Percentiles rank a stretch among this genome's conserved stretches.
Evolutionary conservation across 2,888 invertebrate genomes (phyloP).

Genomic region (Ochropleura leucogaster): DNA sequence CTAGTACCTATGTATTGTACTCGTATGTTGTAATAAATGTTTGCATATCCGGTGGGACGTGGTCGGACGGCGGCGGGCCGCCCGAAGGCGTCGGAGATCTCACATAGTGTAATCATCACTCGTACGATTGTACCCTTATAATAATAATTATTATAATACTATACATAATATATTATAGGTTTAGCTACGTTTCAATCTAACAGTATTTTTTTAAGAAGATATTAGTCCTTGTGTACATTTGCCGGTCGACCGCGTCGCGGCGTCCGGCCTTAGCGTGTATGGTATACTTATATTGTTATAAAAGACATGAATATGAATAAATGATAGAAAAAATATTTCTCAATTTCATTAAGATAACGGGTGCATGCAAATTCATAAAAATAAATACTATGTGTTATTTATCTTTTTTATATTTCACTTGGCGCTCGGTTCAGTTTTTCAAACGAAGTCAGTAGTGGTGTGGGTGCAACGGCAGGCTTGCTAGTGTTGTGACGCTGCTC

Average conservation of each 20-base stretch:
- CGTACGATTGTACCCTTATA: conserved; percentile 88
- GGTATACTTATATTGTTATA: conserved; percentile 88
- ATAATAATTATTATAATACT: conserved; percentile 84
- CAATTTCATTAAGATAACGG: conserved; percentile 88
- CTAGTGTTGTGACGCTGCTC: conserved; percentile 63
- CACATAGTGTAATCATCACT: conserved; percentile 89
- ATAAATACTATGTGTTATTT: conserved; percentile 89
- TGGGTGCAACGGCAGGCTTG: conserved; percentile 69
- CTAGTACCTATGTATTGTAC: conserved; percentile 83
- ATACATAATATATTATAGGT: conserved; percentile 87
- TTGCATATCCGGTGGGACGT: conserved; percentile 89
- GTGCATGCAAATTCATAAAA: conserved; percentile 90
- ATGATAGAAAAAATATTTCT: conserved; percentile 89
- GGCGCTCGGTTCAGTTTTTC: conserved; percentile 87
- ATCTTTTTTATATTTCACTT: conserved; percentile 90
- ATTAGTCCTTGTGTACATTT: conserved; percentile 90
- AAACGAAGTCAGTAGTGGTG: conserved; percentile 78
- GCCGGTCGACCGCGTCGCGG: conserved; percentile 83
- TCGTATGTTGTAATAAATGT: conserved; percentile 83
- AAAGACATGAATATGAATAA: conserved; percentile 89
- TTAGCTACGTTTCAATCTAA: conserved; percentile 91
- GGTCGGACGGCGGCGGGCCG: conserved; percentile 87
- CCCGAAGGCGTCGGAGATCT: conserved; percentile 89
- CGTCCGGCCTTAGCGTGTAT: conserved; percentile 87
- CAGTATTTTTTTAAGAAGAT: conserved; percentile 91